A percentile compares a stretch with the other conserved stretches of the same genome.
Conservation (phyloP, 2,113 vertebrate genomes). For the Mirounga angustirostris region DNA sequence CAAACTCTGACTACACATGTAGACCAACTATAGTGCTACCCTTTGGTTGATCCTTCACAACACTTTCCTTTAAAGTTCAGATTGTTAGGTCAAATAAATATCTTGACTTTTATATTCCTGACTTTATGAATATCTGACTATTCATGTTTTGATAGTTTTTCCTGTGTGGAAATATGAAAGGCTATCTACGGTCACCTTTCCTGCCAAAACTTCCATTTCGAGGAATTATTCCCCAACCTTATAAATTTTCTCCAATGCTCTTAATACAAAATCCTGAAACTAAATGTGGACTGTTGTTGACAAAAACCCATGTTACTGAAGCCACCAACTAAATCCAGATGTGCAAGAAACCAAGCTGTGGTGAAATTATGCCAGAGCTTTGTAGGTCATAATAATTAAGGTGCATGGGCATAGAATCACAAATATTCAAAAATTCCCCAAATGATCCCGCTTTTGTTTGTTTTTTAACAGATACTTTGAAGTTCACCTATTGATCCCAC, state of each 20-base stretch:
- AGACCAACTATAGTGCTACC: background rate
- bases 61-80: background rate
- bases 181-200: background rate
- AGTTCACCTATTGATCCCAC: background rate
- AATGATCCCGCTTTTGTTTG: background rate
- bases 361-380: background rate
- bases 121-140: background rate
- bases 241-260: slow-evolving; percentile 22
- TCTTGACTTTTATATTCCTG: background rate
- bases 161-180: background rate
- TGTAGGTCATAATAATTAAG: background rate
- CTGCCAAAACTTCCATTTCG: background rate
- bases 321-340: slow-evolving; percentile 38
- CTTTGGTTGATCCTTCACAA: background rate
- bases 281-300: background rate
- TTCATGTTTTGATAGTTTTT: background rate
- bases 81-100: background rate
- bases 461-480: background rate
- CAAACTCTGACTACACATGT: background rate
- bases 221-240: background rate
- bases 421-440: background rate
- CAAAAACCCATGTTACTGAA: background rate
- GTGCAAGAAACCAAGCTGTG: background rate
- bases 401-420: background rate
- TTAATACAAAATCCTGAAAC: background rate